These are phyloP conservation scores for Piezodorus guildinii DNA, from an alignment of 1,140 invertebrate genomes.

Conservation along the genomic window DNA sequence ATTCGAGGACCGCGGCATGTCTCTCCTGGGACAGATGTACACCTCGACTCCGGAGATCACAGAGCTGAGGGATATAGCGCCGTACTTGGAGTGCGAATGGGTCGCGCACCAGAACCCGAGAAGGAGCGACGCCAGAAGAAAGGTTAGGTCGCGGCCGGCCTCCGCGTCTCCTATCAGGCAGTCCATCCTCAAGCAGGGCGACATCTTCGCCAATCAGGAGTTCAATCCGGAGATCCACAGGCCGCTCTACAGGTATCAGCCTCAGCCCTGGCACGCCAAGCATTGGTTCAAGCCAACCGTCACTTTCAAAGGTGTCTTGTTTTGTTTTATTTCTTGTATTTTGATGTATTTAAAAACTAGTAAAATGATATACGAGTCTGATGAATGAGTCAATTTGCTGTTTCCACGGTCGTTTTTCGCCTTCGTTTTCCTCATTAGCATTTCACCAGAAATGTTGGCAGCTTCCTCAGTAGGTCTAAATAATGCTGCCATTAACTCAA, in stretches of 20 bases:
- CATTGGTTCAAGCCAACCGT: slow-evolving; percentile 44
- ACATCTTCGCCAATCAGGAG: slow-evolving; percentile 51
- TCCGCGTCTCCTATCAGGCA: slow-evolving; percentile 35
- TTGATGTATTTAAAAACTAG: too few relatives aligned
- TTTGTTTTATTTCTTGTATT: slow-evolving; percentile 9
- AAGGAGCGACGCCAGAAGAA: slow-evolving; percentile 36
- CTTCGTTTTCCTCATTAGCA: too few relatives aligned
- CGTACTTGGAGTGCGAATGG: slow-evolving; percentile 63
- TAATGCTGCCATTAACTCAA: too few relatives aligned
- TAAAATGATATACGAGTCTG: too few relatives aligned
- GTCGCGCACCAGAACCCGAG: slow-evolving; percentile 59
- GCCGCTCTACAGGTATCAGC: slow-evolving; percentile 64
- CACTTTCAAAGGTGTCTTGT: slow-evolving; percentile 59
- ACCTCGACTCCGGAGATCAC: slow-evolving; percentile 66
- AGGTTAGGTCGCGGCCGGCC: slow-evolving; percentile 44
- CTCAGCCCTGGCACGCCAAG: slow-evolving; percentile 34
- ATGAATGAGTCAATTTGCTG: too few relatives aligned
- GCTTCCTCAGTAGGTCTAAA: too few relatives aligned
- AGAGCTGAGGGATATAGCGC: slow-evolving; percentile 61
- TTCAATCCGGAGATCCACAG: slow-evolving; percentile 63
- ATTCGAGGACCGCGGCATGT: slow-evolving; percentile 48
- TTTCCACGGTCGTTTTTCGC: too few relatives aligned
- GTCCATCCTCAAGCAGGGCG: slow-evolving; percentile 48
- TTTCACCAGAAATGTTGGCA: too few relatives aligned
- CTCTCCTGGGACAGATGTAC: slow-evolving; percentile 64